phyloP scores from a whole-genome alignment of 2,888 invertebrate genomes.

The Terebella lapidaria region DNA sequence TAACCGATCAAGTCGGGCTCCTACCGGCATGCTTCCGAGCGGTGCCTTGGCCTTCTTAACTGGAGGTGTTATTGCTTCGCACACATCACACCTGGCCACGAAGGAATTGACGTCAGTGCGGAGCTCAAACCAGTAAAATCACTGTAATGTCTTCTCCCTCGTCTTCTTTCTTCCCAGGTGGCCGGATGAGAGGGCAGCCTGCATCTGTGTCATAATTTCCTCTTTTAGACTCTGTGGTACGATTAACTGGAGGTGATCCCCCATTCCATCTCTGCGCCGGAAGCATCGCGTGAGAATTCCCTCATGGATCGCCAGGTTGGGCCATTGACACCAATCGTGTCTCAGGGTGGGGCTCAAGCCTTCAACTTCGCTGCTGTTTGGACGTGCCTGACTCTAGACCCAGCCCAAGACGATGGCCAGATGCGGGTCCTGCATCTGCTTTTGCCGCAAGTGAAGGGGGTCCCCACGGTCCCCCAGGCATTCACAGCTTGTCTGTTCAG shows the following conservation, averaged over 20 bases:
- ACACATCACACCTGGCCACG: constrained; percentile 17
- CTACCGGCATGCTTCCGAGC: constrained; percentile 9
- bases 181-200: constrained; percentile 12
- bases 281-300: constrained; percentile 14
- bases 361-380: constrained; percentile 2
- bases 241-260: constrained; percentile 3
- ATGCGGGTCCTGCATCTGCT: no score
- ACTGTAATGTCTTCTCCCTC: constrained; percentile 5
- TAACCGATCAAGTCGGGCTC: constrained; percentile 10
- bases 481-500: no score
- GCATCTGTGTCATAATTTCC: constrained; percentile 11
- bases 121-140: constrained; percentile 19
- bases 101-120: constrained; percentile 13
- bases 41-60: constrained; percentile 11
- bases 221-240: constrained; percentile 8
- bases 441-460: no score
- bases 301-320: constrained; percentile 1
- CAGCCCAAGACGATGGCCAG: no score
- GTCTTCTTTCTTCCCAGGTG: constrained; percentile 22
- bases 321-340: constrained; percentile 10
- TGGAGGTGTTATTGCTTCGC: constrained; percentile 15
- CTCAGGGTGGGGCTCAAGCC: constrained; percentile 1
- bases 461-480: no score
- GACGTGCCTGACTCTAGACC: no score
- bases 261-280: constrained; percentile 6